phyloP scores from a whole-genome alignment of 1,140 invertebrate species.

The Drosophila santomea region DNA sequence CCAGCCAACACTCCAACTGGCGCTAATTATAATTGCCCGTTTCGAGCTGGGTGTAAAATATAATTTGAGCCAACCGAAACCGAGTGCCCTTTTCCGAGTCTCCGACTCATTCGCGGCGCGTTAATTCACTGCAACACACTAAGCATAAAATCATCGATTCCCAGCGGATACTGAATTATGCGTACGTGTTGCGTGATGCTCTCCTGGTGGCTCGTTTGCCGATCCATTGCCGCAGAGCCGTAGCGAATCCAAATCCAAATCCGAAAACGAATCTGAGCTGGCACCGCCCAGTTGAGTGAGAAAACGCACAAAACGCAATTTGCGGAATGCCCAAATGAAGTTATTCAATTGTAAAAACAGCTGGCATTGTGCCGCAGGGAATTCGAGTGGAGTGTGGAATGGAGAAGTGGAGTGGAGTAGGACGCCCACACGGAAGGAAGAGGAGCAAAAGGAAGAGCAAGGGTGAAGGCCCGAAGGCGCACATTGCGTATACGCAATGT shows the following conservation, averaged over 20 bases:
- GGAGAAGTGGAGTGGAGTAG: not conserved
- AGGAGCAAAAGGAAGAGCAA: constrained; percentile 5
- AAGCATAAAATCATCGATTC: constrained; percentile 55
- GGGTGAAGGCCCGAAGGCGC: constrained; percentile 2
- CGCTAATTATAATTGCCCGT: constrained; percentile 62
- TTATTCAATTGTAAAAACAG: constrained; percentile 80
- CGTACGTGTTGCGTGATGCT: constrained; percentile 26
- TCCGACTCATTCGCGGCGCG: constrained; percentile 4
- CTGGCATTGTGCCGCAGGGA: constrained; percentile 67
- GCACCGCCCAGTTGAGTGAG: constrained; percentile 38
- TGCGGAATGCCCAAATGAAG: constrained; percentile 74
- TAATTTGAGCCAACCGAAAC: constrained; percentile 21
- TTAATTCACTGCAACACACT: constrained; percentile 39
- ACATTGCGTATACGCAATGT: constrained; percentile 65
- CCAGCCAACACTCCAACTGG: constrained; percentile 8
- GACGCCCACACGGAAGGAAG: constrained; percentile 11
- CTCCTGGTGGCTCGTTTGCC: constrained; percentile 29
- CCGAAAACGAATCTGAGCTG: not conserved
- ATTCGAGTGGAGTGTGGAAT: constrained; percentile 44
- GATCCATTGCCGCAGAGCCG: constrained; percentile 30
- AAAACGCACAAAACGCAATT: constrained; percentile 57
- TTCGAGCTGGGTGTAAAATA: constrained; percentile 38
- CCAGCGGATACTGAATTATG: constrained; percentile 46
- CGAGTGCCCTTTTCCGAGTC: constrained; percentile 9
- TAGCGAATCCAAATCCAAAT: constrained; percentile 9